Base-by-base conservation (phyloP, 2,113 vertebrate species). In the Catharus minimus region DNA sequence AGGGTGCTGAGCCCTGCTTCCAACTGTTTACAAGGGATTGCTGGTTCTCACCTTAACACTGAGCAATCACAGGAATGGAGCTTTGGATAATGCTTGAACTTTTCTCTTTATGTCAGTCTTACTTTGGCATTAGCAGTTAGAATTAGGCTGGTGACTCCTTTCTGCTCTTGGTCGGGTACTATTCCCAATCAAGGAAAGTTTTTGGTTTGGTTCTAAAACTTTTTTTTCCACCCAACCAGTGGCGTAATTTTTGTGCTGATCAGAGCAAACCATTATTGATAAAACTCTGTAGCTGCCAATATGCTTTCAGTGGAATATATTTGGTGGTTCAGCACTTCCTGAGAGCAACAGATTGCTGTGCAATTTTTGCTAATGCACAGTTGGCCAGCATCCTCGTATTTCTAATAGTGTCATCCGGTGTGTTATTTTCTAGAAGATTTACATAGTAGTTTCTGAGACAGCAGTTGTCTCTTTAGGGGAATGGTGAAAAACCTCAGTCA, bases 331-430 rank as follows among this genome's bases (percentile, higher is more conserved):
- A 62, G 50, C 82, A 43, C 44, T 85, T 91, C 67, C 58, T 73
- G 71, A 68, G 38, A 76, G 78, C 56, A 94, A 77, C 78, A 76
- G 75, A 66, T 85, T 83, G 82, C 72, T 66, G 27, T 71, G 83
- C 56, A 49, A 13, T 83, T 93, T 91, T 88, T 88, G 57, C 82
- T 94, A 93, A 86, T 92, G 85, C 76, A 73, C 43, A 66, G 52
- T 80, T 92, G 94, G 89, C 85, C 49, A 46, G 32, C 61, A 68
- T 86, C 44, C 47, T 16, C 7, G 0, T 56, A 67, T 50, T 82
- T 87, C 71, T 91, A 44, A 67, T 57, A 85, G 20, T 6, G 5
- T 73, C 55, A 82, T 50, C 71, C 10, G 0, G 8, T 82, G 46
- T 72, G 28, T n/a, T 85, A 27, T 82, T 90, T 90, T 84, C 74